Conservation (phyloP, 35 echinoderm and acorn worm genomes). For the Eucidaris tribuloides region DNA sequence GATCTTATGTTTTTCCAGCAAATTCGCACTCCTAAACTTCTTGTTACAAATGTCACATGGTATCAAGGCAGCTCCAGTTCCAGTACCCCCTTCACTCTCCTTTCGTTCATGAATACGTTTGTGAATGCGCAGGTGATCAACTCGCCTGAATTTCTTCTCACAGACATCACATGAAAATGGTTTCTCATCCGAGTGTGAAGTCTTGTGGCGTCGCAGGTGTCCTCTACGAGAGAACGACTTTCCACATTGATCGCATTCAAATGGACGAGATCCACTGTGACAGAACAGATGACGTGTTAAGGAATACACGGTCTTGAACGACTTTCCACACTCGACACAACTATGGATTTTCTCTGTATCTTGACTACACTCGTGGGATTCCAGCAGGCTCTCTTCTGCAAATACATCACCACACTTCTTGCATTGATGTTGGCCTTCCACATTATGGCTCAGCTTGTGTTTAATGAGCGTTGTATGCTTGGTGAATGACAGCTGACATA, state of each 20-base stretch:
- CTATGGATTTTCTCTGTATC: constrained; percentile 6
- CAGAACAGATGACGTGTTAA: constrained; percentile 20
- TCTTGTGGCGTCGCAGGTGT: constrained; percentile 17
- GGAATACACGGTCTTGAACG: constrained; percentile 11
- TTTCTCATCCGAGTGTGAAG: constrained; percentile 53
- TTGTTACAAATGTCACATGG: constrained; percentile 21
- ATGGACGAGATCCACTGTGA: constrained; percentile 1
- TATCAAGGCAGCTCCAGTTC: too few species aligned
- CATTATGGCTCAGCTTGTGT: constrained; percentile 30
- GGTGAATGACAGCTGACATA: constrained; percentile 11
- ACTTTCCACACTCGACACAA: constrained; percentile 3
- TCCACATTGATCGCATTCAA: constrained; percentile 14
- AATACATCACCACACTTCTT: constrained; percentile 9
- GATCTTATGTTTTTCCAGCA: constrained; percentile 16
- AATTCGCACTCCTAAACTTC: neutral
- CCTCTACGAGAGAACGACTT: constrained; percentile 20
- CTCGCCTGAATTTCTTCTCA: constrained; percentile 12
- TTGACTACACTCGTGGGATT: constrained; percentile 1
- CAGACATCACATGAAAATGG: neutral
- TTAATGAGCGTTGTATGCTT: constrained; percentile 21
- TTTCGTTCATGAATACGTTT: constrained; percentile 1
- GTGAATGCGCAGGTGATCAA: constrained; percentile 16
- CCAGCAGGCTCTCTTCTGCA: neutral
- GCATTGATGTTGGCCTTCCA: constrained; percentile 16
- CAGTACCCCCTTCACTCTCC: neutral